phyloP scores from a whole-genome alignment of 35 echinoderm and acorn worm species.

The Eucidaris tribuloides region DNA sequence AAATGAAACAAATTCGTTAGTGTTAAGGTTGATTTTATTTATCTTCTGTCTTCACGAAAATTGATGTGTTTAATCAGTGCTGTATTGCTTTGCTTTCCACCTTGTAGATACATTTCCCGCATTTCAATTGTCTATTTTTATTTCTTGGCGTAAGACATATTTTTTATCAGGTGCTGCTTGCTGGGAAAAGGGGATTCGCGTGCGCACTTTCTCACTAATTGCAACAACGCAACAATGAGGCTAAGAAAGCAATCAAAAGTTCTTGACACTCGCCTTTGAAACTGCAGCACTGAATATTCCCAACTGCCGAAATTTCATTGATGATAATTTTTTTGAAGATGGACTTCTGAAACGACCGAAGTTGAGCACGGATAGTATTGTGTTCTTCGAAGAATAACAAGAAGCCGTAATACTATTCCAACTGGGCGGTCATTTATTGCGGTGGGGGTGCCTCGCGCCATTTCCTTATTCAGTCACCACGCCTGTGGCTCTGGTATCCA shows the following conservation, averaged over 20 bases:
- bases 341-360: slow-evolving; percentile 7
- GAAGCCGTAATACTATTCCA: background rate
- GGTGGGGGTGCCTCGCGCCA: background rate
- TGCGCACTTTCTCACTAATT: slow-evolving; percentile 8
- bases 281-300: background rate
- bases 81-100: too few species aligned
- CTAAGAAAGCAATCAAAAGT: too few species aligned
- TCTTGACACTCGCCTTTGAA: slow-evolving; percentile 5
- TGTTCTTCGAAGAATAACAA: background rate
- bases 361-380: background rate
- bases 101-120: too few species aligned
- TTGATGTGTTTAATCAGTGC: too few species aligned
- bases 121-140: too few species aligned
- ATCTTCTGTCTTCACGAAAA: too few species aligned
- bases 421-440: background rate
- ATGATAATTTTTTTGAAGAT: background rate
- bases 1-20: too few species aligned
- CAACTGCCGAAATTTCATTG: background rate
- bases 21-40: too few species aligned
- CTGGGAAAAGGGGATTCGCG: slow-evolving; percentile 3
- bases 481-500: background rate
- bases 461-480: background rate
- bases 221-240: background rate
- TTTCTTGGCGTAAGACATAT: background rate
- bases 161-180: slow-evolving; percentile 12